Base-by-base conservation (phyloP, 2,888 invertebrate species). In the Dryobota labecula region DNA sequence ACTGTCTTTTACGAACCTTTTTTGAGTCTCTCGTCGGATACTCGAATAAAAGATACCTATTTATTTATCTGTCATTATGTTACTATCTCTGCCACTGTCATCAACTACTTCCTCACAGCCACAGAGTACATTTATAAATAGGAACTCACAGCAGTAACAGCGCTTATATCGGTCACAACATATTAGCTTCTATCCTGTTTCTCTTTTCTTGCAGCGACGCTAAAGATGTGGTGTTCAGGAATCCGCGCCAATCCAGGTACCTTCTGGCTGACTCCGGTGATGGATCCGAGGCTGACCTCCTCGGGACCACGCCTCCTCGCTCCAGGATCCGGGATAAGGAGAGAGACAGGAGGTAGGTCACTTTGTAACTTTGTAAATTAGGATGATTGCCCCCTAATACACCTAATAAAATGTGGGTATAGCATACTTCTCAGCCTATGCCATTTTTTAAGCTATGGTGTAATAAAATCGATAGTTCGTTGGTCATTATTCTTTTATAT, bases 281-380 rank as follows among this genome's bases (percentile, higher is more conserved):
- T 63, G 95, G 95, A 2, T 94, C 97, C 72, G 96, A 96, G 76
- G 94, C 94, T 0, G 98, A 98, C 87, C 96, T 97, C 78, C 97
- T 97, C 83, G 97, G 98, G 66, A 97, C 97, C 89, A 98, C 98
- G 57, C 98, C 98, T n/a, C 98, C 98, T 0, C 96, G 98, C 80
- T 97, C 98, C 63, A 96, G 98, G 86, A 97, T 97, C 86, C 96
- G 97, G 87, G 96, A 97, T 82, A 97, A 97, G 90, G 97, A 96
- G 87, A 94, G 93, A 84, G 88, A 94, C 84, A 88, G 94, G 70
- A 96, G 96, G 97, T 97, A 89, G 84, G 87, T 83, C n/a, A 41
- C 36, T n/a, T n/a, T 45, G 15, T 15, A 43, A 51, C 36, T n/a
- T n/a, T n/a, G n/a, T n/a, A n/a, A n/a, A n/a, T n/a, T n/a, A n/a